A percentile compares a stretch with the other conserved stretches of the same genome.
Conservation (phyloP, 2,888 invertebrate species). For the Melinopterus prodromus region DNA sequence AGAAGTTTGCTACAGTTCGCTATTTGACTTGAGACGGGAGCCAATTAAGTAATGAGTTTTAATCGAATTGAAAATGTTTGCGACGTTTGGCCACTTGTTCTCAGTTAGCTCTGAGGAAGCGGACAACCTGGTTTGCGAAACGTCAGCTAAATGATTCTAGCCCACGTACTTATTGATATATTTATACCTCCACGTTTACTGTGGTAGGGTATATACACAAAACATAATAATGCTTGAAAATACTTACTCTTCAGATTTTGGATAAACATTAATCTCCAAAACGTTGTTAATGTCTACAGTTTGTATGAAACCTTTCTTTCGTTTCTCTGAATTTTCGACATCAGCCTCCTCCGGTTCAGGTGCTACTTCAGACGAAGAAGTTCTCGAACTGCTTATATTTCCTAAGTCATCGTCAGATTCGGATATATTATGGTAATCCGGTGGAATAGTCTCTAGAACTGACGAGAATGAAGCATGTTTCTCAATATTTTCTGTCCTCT, state of each 20-base stretch:
- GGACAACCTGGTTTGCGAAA: too few relatives aligned
- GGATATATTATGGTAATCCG: background rate
- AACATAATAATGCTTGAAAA: background rate
- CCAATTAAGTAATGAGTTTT: too few relatives aligned
- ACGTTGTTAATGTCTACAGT: background rate
- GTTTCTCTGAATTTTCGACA: background rate
- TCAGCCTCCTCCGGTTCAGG: background rate
- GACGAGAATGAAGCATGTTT: background rate
- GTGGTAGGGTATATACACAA: too few relatives aligned
- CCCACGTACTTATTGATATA: too few relatives aligned
- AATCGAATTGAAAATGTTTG: too few relatives aligned
- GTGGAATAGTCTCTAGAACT: background rate
- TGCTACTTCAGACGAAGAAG: background rate
- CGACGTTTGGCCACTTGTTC: too few relatives aligned
- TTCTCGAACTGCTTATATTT: background rate
- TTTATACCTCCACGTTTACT: too few relatives aligned
- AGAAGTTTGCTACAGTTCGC: too few relatives aligned
- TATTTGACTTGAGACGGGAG: too few relatives aligned
- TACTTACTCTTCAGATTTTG: constrained; percentile 26
- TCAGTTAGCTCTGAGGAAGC: too few relatives aligned
- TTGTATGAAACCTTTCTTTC: background rate
- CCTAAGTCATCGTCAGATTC: background rate
- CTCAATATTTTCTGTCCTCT: background rate
- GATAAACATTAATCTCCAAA: background rate
- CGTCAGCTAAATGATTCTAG: too few relatives aligned